Conservation (phyloP, 1,140 invertebrate species). For the Dendrolimus kikuchii region DNA sequence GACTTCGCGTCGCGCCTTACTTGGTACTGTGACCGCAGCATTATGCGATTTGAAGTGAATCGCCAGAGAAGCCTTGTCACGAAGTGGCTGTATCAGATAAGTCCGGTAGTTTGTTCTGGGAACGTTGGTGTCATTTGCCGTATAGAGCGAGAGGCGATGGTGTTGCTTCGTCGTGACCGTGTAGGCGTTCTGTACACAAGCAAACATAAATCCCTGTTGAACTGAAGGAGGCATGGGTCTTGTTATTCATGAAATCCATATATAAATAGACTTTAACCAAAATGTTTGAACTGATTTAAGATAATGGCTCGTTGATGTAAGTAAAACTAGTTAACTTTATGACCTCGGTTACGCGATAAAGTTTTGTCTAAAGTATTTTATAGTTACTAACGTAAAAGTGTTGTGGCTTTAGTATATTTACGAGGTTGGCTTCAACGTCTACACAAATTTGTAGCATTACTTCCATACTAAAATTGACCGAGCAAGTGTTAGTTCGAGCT, state of each 20-base stretch:
- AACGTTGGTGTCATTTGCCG: conserved; percentile 50
- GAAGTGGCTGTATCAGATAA: conserved; percentile 60
- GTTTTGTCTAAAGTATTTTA: no score
- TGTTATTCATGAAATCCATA: not conserved
- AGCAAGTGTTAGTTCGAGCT: no score
- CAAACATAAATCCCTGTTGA: conserved; percentile 13
- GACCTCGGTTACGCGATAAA: no score
- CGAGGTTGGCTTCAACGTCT: no score
- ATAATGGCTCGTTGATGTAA: no score
- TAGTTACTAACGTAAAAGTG: no score
- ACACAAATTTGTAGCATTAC: no score
- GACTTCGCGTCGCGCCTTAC: no score
- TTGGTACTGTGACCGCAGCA: not conserved
- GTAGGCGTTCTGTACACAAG: conserved; percentile 29
- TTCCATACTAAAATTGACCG: no score
- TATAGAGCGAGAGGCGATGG: conserved; percentile 26
- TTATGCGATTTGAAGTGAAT: conserved; percentile 25
- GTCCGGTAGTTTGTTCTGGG: conserved; percentile 53
- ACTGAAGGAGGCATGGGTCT: conserved; percentile 5
- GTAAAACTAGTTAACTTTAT: no score
- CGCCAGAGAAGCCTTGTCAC: conserved; percentile 43
- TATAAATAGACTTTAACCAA: not conserved
- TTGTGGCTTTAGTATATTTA: no score
- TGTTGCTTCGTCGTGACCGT: conserved; percentile 38
- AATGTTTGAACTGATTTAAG: no score